These are phyloP conservation scores for Lasioglossum morio DNA, from an alignment of 2,888 invertebrate species.

Conservation along the genomic window DNA sequence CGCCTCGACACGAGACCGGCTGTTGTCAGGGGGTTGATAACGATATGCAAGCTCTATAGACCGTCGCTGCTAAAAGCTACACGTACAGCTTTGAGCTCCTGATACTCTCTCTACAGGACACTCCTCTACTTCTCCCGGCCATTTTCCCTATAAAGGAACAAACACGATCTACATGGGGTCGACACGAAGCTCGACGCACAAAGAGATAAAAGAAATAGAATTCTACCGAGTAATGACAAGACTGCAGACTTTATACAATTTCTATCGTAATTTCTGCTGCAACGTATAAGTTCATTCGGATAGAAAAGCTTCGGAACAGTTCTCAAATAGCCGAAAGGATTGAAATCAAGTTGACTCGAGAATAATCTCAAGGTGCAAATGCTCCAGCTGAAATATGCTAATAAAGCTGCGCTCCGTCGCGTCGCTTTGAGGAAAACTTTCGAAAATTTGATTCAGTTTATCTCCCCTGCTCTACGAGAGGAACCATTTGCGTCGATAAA, in stretches of 20 bases:
- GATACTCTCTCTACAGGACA: slow-evolving; percentile 24
- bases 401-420: background rate
- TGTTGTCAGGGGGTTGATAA: slow-evolving; percentile 81
- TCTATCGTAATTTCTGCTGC: background rate
- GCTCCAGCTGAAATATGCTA: background rate
- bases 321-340: background rate
- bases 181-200: background rate
- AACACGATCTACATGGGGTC: background rate
- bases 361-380: background rate
- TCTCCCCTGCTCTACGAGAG: background rate
- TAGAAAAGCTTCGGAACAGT: background rate
- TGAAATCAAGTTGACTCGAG: background rate
- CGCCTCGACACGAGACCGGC: slow-evolving; percentile 75
- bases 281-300: background rate
- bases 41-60: slow-evolving; percentile 74
- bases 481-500: slow-evolving; percentile 11
- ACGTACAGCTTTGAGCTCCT: slow-evolving; percentile 47
- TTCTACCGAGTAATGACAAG: background rate
- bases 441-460: background rate
- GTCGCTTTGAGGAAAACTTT: background rate
- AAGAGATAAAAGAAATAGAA: background rate
- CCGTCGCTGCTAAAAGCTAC: slow-evolving; percentile 58
- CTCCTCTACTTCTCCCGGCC: slow-evolving; percentile 28
- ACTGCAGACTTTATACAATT: background rate
- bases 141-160: slow-evolving; percentile 32